Evolutionary conservation across 2,797 vertebrate genomes (phyloP).

Genomic region (Esox masquinongy): DNA sequence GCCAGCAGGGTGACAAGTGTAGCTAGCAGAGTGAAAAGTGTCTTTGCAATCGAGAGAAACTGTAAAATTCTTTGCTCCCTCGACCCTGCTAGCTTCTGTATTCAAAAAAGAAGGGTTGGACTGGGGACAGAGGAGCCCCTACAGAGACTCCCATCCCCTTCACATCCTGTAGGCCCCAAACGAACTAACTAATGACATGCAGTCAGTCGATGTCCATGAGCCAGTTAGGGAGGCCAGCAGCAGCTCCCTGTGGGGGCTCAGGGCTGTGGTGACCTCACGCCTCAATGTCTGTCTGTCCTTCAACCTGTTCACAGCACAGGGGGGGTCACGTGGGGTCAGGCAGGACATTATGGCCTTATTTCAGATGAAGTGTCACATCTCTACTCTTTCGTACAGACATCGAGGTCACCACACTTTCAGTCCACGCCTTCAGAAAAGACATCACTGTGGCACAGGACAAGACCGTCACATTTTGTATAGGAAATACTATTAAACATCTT

Average conservation of each 20-base stretch:
- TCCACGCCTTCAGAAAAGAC: background rate
- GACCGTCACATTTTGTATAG: background rate
- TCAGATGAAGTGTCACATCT: constrained; percentile 1
- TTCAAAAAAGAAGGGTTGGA: constrained; percentile 40
- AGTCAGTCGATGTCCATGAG: background rate
- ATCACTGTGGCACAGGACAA: background rate
- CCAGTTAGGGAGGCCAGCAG: constrained; percentile 6
- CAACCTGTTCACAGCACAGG: constrained; percentile 49
- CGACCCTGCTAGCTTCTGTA: constrained; percentile 32
- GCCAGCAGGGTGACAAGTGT: too few species aligned
- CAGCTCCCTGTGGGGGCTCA: constrained; percentile 1
- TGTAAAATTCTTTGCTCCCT: too few species aligned
- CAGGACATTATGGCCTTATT: background rate
- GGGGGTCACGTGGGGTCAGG: constrained; percentile 32
- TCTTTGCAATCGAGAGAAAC: too few species aligned
- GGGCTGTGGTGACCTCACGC: background rate
- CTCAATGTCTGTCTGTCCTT: background rate
- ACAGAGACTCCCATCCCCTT: constrained; percentile 62
- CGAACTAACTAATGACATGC: background rate
- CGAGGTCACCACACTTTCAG: background rate
- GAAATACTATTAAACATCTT: background rate
- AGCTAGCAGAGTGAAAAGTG: too few species aligned
- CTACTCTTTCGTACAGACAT: background rate
- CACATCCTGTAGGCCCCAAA: constrained; percentile 65
- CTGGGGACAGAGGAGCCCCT: constrained; percentile 42